phyloP scores from a whole-genome alignment of 92 coral and sea anemone species.

The Porites cylindrica region DNA sequence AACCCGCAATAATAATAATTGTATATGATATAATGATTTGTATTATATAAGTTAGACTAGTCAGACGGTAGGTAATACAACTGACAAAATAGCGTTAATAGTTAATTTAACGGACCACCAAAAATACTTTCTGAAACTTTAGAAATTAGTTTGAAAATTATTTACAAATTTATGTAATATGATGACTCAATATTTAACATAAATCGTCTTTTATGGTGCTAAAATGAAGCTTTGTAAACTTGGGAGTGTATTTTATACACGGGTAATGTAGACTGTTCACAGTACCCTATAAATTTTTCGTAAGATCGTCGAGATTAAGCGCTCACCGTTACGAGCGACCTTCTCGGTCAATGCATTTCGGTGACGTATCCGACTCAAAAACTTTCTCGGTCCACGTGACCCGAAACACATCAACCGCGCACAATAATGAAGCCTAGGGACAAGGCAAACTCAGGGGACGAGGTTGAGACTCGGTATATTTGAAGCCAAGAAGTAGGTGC shows the following conservation, averaged over 20 bases:
- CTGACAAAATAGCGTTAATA: constrained; percentile 28
- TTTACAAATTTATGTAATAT: constrained; percentile 27
- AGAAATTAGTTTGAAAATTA: constrained; percentile 24
- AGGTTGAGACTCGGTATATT: too few relatives aligned
- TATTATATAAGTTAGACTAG: not conserved
- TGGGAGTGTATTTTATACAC: constrained; percentile 12
- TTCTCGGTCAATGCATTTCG: too few relatives aligned
- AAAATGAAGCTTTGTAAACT: not conserved
- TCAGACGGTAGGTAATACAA: not conserved
- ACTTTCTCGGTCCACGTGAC: too few relatives aligned
- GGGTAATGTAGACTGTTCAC: not conserved
- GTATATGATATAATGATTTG: constrained; percentile 6
- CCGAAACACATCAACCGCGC: too few relatives aligned
- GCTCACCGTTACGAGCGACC: too few relatives aligned
- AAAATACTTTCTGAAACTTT: constrained; percentile 40
- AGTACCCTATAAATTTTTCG: too few relatives aligned
- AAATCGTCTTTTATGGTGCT: not conserved
- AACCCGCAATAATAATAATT: not conserved
- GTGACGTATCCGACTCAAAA: too few relatives aligned
- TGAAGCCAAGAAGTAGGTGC: too few relatives aligned
- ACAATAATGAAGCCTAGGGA: too few relatives aligned
- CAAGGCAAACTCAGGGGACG: too few relatives aligned
- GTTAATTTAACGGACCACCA: constrained; percentile 10
- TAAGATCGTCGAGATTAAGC: too few relatives aligned
- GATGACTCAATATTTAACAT: not conserved